These are phyloP conservation scores for Xestia sexstrigata DNA, from an alignment of 2,888 invertebrate genomes.

Conservation along the genomic window DNA sequence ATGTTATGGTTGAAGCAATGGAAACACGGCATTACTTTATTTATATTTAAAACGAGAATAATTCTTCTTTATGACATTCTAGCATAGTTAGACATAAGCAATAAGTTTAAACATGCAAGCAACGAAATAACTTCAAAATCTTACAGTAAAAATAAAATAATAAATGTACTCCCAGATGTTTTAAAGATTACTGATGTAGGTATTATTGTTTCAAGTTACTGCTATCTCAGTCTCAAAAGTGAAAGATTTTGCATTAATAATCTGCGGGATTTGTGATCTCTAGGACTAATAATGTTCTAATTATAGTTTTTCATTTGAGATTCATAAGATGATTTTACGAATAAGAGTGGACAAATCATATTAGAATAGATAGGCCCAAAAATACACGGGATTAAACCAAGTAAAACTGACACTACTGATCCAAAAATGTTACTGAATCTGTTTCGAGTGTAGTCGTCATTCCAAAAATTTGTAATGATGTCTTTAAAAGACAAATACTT, in stretches of 20 bases:
- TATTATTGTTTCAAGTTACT: background rate
- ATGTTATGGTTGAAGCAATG: slow-evolving; percentile 7
- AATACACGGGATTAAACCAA: background rate
- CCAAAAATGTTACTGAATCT: background rate
- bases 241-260: background rate
- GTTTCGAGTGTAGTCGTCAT: slow-evolving; percentile 2
- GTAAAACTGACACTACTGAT: background rate
- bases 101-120: no score
- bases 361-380: background rate
- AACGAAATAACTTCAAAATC: background rate
- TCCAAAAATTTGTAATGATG: slow-evolving; percentile 47
- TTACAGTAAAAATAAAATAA: background rate
- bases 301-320: background rate
- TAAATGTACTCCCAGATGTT: background rate
- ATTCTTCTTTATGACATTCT: background rate
- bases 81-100: no score
- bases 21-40: background rate
- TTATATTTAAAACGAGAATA: background rate
- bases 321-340: background rate
- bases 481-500: slow-evolving; percentile 48
- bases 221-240: background rate
- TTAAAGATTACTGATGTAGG: background rate
- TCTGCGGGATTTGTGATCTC: background rate
- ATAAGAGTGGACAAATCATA: background rate
- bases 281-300: background rate